A percentile compares a stretch with the other conserved stretches of the same genome.
Evolutionary conservation across 2,113 vertebrate genomes (phyloP).

Genomic region (Eira barbara): DNA sequence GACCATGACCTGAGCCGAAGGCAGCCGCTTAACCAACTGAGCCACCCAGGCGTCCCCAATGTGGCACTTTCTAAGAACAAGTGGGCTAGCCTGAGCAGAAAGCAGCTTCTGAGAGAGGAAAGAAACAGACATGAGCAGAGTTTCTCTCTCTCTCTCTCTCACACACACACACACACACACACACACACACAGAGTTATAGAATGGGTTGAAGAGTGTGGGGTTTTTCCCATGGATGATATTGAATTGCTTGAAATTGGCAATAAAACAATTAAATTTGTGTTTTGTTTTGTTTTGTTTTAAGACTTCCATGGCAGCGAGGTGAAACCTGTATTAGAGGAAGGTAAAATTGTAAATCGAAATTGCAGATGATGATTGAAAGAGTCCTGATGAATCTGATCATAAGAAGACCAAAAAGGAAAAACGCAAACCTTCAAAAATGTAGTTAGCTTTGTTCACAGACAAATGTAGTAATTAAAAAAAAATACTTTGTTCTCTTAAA

Average conservation of each 20-base stretch:
- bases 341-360: background rate
- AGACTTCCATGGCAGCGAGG: background rate
- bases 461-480: background rate
- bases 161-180: background rate
- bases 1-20: no score
- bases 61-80: background rate
- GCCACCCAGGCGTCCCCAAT: no score
- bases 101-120: background rate
- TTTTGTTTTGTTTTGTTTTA: background rate
- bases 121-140: background rate
- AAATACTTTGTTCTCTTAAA: background rate
- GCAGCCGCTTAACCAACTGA: no score
- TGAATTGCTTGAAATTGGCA: background rate
- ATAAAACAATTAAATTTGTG: background rate
- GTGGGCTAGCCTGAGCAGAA: background rate
- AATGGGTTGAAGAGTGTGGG: background rate
- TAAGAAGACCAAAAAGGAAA: background rate
- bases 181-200: background rate
- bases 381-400: background rate
- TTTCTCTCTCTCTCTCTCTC: background rate
- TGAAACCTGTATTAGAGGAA: background rate
- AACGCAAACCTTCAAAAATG: background rate
- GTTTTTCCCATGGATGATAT: background rate
- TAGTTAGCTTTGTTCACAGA: background rate
- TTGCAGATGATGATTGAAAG: background rate